phyloP scores from a whole-genome alignment of 1,140 invertebrate genomes.

The Apocrypta bakeri region DNA sequence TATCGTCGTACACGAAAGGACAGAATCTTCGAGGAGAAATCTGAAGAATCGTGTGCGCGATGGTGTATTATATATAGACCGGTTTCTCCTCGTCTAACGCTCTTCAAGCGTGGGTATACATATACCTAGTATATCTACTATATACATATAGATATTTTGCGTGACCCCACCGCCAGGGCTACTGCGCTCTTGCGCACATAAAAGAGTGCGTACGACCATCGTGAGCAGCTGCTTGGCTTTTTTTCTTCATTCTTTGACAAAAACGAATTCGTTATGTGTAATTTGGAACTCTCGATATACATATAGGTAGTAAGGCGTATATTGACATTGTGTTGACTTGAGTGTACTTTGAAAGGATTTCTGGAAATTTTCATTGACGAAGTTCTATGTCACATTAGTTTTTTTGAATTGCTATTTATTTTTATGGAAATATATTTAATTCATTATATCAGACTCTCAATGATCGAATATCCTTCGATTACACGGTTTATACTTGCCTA shows the following conservation, averaged over 20 bases:
- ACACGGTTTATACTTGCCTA: too few species aligned
- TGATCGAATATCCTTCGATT: too few species aligned
- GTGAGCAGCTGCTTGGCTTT: not conserved
- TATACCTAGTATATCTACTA: not conserved
- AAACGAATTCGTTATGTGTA: not conserved
- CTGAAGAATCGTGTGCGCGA: not conserved
- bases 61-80: not conserved
- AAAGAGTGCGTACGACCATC: not conserved
- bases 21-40: not conserved
- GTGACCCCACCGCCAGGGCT: not conserved
- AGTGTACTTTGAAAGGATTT: too few species aligned
- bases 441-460: too few species aligned
- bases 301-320: too few species aligned
- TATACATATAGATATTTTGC: not conserved
- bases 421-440: too few species aligned
- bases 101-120: not conserved
- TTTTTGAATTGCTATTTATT: too few species aligned
- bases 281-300: not conserved
- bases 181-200: not conserved
- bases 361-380: too few species aligned
- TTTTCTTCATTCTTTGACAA: not conserved
- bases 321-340: too few species aligned
- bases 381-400: too few species aligned
- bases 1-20: too few species aligned
- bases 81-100: not conserved